Evolutionary conservation across 2,797 vertebrate species (phyloP).

Genomic region (Jordanella pulchra): DNA sequence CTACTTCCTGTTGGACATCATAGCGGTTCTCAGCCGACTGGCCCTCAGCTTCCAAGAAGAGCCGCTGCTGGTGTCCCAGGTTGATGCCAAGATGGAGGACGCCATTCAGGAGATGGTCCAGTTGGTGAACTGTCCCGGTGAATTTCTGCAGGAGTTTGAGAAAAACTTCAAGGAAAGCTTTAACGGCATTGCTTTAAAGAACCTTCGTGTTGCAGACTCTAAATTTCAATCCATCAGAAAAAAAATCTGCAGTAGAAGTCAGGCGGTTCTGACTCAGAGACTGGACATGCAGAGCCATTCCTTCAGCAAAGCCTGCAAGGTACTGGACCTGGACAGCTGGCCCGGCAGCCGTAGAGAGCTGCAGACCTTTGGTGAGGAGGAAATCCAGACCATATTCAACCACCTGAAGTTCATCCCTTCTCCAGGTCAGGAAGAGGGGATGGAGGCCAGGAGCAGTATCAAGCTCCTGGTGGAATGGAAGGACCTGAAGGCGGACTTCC

Average conservation of each 20-base stretch:
- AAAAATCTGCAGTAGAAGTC: conserved; percentile 95
- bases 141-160: conserved; percentile 95
- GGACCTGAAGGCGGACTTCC: conserved; percentile 94
- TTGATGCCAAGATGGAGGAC: conserved; percentile 90
- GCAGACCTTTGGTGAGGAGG: conserved; percentile 89
- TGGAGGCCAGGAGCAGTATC: conserved; percentile 84
- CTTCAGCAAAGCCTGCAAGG: conserved; percentile 90
- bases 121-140: conserved; percentile 89
- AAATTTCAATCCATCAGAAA: conserved; percentile 97
- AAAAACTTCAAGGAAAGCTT: conserved; percentile 96
- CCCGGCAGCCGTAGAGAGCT: conserved; percentile 88
- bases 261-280: conserved; percentile 89
- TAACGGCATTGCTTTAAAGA: conserved; percentile 93
- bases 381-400: conserved; percentile 89
- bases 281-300: conserved; percentile 87
- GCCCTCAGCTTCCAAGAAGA: conserved; percentile 94
- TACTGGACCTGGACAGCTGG: conserved; percentile 91
- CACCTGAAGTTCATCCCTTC: conserved; percentile 87
- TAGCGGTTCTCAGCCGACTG: conserved; percentile 90
- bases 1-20: conserved; percentile 95
- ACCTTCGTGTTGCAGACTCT: conserved; percentile 92
- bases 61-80: conserved; percentile 90
- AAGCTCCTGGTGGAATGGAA: conserved; percentile 91
- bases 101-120: conserved; percentile 93
- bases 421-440: conserved; percentile 80